Conservation (phyloP, 2,113 vertebrate species). For the Phodopus roborovskii region DNA sequence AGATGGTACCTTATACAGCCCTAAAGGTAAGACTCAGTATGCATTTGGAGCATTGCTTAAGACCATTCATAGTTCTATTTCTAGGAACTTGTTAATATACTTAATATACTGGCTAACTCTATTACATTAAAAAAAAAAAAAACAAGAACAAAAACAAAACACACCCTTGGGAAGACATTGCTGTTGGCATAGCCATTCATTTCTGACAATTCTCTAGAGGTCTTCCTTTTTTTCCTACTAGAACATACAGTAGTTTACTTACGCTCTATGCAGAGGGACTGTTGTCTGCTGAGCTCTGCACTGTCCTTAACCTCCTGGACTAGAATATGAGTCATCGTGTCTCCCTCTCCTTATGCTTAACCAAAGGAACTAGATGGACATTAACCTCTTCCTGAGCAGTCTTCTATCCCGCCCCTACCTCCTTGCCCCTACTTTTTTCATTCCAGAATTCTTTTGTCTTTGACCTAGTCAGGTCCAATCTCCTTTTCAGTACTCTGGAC, state of each 20-base stretch:
- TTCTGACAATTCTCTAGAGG: background rate
- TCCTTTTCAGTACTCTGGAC: background rate
- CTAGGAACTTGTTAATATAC: background rate
- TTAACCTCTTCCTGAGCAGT: background rate
- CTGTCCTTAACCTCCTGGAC: background rate
- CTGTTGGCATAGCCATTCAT: background rate
- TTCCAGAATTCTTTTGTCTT: background rate
- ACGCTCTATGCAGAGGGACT: background rate
- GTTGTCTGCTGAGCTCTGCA: background rate
- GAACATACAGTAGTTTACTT: background rate
- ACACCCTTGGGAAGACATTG: background rate
- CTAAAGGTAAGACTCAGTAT: background rate
- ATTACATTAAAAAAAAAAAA: background rate
- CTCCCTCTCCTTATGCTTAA: background rate
- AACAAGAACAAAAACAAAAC: too few species aligned
- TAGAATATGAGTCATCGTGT: background rate
- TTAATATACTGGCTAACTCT: background rate
- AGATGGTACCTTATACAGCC: background rate
- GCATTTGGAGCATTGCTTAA: background rate
- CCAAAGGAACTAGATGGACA: background rate
- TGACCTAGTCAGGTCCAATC: background rate
- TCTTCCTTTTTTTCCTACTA: background rate
- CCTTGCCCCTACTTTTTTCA: background rate
- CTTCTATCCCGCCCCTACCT: accelerated
- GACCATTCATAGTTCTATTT: background rate